Base-by-base conservation (phyloP, 2,888 invertebrate genomes). In the Watsonalla cultraria region DNA sequence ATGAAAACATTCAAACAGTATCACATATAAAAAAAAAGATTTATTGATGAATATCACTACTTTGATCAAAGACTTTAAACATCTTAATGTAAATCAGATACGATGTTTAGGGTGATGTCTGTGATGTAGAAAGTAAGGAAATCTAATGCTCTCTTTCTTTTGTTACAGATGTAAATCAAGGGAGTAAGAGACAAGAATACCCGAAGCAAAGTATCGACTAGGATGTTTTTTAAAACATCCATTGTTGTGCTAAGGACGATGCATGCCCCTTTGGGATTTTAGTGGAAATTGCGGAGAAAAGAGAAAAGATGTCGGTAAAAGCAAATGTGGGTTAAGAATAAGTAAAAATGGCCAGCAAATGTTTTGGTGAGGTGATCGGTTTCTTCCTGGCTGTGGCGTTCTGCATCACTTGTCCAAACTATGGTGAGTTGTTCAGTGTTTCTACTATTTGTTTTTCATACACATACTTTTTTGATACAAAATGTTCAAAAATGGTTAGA, bases 371-470 rank as follows among this genome's bases (percentile, higher is more conserved):
- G 68, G 82, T 86, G 82, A 80, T 88, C 77, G 87, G 90, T 65
- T 78, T 88, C 76, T 80, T 89, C 74, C 79, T 90, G 71, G 87
- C 90, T 61, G 83, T 85, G 74, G 83, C 82, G 63, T 81, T 90
- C 70, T 90, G 89, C 78, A 78, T 87, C 77, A 85, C 82, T 64
- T 89, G 85, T 68, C 90, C 90, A 55, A 84, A 85, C 79, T 89
- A 89, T 83, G 90, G 90, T 90, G 66, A 87, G 89, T 82, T 33
- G 52, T 53, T 53, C 52, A 52, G 55, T 58, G 46, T 52, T 24
- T 13, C 35, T 51, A 52, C 51, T n/a, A n/a, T n/a, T n/a, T n/a
- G n/a, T n/a, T n/a, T n/a, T n/a, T n/a, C n/a, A n/a, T n/a, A n/a
- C n/a, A n/a, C n/a, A n/a, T n/a, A n/a, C n/a, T n/a, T n/a, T n/a